phyloP scores from a whole-genome alignment of 2,888 invertebrate species.

The Amphipoea oculea region DNA sequence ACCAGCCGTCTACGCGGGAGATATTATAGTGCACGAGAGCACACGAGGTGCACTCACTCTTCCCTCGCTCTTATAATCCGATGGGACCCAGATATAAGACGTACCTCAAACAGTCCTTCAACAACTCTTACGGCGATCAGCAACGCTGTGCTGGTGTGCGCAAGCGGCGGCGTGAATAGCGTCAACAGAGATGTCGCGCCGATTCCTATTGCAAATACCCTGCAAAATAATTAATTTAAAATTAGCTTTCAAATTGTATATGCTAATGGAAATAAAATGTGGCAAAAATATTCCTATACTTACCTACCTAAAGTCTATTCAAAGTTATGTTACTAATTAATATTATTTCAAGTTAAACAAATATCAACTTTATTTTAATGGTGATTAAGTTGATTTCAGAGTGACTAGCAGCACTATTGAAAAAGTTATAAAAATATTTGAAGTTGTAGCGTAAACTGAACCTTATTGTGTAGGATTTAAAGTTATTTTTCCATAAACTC shows the following conservation, averaged over 20 bases:
- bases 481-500: too few species aligned
- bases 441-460: too few species aligned
- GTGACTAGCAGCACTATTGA: too few species aligned
- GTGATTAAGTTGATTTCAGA: too few species aligned
- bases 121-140: constrained; percentile 93
- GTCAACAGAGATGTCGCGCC: constrained; percentile 95
- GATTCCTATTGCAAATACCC: constrained; percentile 94
- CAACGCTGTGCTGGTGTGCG: constrained; percentile 92
- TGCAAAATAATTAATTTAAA: constrained; percentile 61
- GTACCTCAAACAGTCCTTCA: constrained; percentile 95
- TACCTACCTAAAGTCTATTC: too few species aligned
- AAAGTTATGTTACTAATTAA: too few species aligned
- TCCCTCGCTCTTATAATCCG: neutral
- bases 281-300: neutral
- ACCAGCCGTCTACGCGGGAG: neutral
- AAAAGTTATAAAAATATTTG: too few species aligned
- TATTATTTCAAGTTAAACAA: too few species aligned
- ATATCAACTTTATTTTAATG: too few species aligned
- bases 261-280: neutral
- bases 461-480: too few species aligned
- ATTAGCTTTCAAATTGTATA: neutral
- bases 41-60: neutral
- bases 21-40: neutral
- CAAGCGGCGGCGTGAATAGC: constrained; percentile 94
- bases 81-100: neutral